Evolutionary conservation across 1,140 invertebrate genomes (phyloP).

Genomic region (Diorhabda sublineata): DNA sequence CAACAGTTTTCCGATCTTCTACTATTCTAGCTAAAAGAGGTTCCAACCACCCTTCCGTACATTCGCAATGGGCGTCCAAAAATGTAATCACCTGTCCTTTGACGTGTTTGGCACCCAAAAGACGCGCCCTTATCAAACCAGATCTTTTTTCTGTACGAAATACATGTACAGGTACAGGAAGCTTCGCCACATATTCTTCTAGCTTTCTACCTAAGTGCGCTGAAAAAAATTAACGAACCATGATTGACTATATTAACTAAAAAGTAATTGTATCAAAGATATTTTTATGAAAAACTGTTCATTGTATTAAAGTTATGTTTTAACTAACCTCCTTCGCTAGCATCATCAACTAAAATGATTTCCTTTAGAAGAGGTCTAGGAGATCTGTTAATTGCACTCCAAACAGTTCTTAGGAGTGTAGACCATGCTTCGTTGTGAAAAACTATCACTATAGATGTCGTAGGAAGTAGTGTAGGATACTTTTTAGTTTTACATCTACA

Average conservation of each 20-base stretch:
- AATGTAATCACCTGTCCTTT: slow-evolving; percentile 94
- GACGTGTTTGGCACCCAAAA: slow-evolving; percentile 87
- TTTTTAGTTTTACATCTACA: slow-evolving; percentile 72
- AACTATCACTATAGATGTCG: slow-evolving; percentile 92
- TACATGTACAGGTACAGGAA: slow-evolving; percentile 81
- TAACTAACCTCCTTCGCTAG: slow-evolving; percentile 79
- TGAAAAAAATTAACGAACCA: slow-evolving; percentile 45
- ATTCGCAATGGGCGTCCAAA: slow-evolving; percentile 95
- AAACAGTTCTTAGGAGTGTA: slow-evolving; percentile 91
- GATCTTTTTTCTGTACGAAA: slow-evolving; percentile 85
- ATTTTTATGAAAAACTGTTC: background rate
- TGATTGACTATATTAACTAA: no score
- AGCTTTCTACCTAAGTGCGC: slow-evolving; percentile 85
- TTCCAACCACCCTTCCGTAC: slow-evolving; percentile 91
- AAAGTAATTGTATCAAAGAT: background rate
- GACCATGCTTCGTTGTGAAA: slow-evolving; percentile 98
- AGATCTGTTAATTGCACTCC: slow-evolving; percentile 93
- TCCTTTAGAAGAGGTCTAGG: slow-evolving; percentile 82
- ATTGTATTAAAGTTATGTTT: slow-evolving; percentile 29
- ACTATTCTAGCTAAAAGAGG: slow-evolving; percentile 86
- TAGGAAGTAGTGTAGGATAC: slow-evolving; percentile 73
- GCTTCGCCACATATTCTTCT: slow-evolving; percentile 81
- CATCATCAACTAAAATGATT: slow-evolving; percentile 94
- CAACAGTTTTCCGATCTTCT: slow-evolving; percentile 86
- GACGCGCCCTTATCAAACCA: slow-evolving; percentile 86